phyloP scores from a whole-genome alignment of 2,797 vertebrate genomes.

The Lindbergichthys nudifrons region DNA sequence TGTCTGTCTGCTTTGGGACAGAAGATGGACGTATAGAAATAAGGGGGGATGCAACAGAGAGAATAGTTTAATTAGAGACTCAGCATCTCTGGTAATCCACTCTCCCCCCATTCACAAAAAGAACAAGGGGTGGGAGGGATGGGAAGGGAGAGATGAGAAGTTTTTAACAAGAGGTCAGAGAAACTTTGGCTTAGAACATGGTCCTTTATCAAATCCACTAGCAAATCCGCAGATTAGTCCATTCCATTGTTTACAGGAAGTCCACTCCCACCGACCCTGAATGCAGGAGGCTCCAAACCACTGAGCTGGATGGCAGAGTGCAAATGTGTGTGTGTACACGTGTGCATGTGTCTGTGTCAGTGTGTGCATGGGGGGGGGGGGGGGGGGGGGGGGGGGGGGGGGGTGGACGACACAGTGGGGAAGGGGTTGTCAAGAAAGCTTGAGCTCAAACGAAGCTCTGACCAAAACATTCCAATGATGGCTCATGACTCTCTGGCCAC shows the following conservation, averaged over 20 bases:
- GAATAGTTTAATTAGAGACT: conserved; percentile 82
- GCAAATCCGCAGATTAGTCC: conserved; percentile 82
- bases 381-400: conserved; percentile 2
- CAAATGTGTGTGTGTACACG: conserved; percentile 21
- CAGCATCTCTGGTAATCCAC: conserved; percentile 80
- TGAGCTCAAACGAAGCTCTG: conserved; percentile 69
- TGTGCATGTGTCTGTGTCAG: conserved; percentile 39
- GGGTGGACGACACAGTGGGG: conserved; percentile 64
- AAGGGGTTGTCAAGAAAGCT: conserved; percentile 73
- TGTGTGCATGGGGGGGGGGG: conserved; percentile 24
- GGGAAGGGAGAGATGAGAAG: conserved; percentile 66
- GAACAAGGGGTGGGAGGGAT: conserved; percentile 53
- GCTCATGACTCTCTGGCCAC: conserved; percentile 80
- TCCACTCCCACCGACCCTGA: conserved; percentile 74
- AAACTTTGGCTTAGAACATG: conserved; percentile 76
- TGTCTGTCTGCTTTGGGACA: conserved; percentile 50
- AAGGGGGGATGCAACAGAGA: conserved; percentile 52
- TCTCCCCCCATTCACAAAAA: conserved; percentile 72
- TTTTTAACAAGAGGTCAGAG: conserved; percentile 82
- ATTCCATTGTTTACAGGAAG: conserved; percentile 82
- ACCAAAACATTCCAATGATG: conserved; percentile 83
- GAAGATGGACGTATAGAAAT: conserved; percentile 34
- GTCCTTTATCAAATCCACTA: conserved; percentile 80
- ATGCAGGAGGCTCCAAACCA: conserved; percentile 73
- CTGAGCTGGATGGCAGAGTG: conserved; percentile 64